These are phyloP conservation scores for Sander lucioperca DNA, from an alignment of 2,113 vertebrate species.

Conservation along the genomic window DNA sequence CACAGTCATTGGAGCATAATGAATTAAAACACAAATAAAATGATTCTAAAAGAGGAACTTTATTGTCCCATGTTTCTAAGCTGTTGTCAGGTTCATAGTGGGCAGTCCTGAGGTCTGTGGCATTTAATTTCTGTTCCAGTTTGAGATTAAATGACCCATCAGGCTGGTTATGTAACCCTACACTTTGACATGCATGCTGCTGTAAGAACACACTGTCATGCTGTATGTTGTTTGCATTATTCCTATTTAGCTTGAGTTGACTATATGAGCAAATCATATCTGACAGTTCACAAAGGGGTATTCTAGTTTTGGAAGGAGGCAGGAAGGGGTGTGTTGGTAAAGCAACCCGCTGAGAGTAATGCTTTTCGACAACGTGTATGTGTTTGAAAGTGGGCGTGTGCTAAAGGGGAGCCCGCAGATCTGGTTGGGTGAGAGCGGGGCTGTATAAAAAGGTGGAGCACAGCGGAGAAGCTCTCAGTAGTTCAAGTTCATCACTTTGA, in stretches of 20 bases:
- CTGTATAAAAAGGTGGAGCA: slow-evolving; percentile 79
- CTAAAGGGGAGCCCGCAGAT: slow-evolving; percentile 44
- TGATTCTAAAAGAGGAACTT: background rate
- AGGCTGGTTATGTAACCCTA: slow-evolving; percentile 46
- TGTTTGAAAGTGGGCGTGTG: slow-evolving; percentile 64
- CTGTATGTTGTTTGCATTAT: background rate
- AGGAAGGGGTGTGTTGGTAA: slow-evolving; percentile 36
- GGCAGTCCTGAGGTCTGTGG: background rate
- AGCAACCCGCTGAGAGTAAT: slow-evolving; percentile 73
- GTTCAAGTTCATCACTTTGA: slow-evolving; percentile 45
- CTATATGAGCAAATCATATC: slow-evolving; percentile 47
- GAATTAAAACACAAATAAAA: background rate
- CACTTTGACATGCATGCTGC: slow-evolving; percentile 14
- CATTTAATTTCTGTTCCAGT: slow-evolving; percentile 23
- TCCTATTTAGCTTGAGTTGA: slow-evolving; percentile 8
- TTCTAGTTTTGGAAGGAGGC: slow-evolving; percentile 46
- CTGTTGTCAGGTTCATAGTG: background rate
- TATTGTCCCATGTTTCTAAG: background rate
- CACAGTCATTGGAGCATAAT: background rate
- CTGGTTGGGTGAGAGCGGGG: slow-evolving; percentile 74
- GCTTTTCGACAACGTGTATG: slow-evolving; percentile 71
- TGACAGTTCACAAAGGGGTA: slow-evolving; percentile 14
- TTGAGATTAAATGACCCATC: slow-evolving; percentile 21
- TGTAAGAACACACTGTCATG: background rate
- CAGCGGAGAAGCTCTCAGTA: slow-evolving; percentile 48